These are phyloP conservation scores for Episyrphus balteatus DNA, from an alignment of 1,140 invertebrate species.

Conservation along the genomic window DNA sequence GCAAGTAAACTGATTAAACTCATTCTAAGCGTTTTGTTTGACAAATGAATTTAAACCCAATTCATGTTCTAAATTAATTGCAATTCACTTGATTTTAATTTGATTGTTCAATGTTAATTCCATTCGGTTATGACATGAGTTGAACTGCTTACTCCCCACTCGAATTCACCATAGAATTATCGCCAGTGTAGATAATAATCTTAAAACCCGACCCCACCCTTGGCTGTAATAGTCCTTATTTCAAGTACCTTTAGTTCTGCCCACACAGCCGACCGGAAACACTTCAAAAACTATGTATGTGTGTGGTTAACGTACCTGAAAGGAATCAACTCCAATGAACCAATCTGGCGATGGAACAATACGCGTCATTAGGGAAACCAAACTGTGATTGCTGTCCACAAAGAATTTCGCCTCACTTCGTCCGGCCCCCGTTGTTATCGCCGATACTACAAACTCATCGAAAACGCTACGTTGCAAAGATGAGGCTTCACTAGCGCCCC, in stretches of 20 bases:
- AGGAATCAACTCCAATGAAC: constrained; percentile 92
- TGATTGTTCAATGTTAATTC: too few relatives aligned
- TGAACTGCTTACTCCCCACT: too few relatives aligned
- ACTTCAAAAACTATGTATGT: neutral
- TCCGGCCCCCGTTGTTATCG: constrained; percentile 63
- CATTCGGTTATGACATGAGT: too few relatives aligned
- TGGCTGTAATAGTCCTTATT: too few relatives aligned
- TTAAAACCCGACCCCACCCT: too few relatives aligned
- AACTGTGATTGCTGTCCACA: constrained; percentile 80
- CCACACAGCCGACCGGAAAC: neutral
- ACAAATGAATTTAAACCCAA: too few relatives aligned
- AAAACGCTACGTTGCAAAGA: constrained; percentile 45
- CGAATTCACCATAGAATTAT: too few relatives aligned
- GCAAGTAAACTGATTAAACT: too few relatives aligned
- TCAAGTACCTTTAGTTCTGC: neutral
- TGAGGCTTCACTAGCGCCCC: constrained; percentile 10
- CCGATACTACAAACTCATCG: constrained; percentile 71
- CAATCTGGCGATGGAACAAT: constrained; percentile 95
- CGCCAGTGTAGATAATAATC: too few relatives aligned
- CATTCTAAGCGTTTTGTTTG: too few relatives aligned
- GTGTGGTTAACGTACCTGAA: constrained; percentile 43
- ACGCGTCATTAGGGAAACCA: constrained; percentile 75
- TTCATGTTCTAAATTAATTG: too few relatives aligned
- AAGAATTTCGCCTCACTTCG: constrained; percentile 71
- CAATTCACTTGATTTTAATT: too few relatives aligned